Evolutionary conservation across 2,113 vertebrate genomes (phyloP).

Genomic region (Pholis gunnellus): DNA sequence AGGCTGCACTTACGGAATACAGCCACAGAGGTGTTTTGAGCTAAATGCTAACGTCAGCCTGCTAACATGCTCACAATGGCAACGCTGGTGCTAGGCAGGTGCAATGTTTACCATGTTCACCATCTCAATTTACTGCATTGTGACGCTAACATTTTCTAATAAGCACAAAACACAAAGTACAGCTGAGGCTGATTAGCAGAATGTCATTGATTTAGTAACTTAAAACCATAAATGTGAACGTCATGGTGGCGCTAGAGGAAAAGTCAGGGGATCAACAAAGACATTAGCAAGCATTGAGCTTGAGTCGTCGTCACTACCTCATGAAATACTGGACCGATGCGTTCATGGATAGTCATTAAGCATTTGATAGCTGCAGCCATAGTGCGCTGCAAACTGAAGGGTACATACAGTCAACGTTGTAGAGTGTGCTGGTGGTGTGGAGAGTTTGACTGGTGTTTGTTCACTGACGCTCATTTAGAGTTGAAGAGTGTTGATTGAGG

Average conservation of each 20-base stretch:
- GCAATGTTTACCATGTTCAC: no score
- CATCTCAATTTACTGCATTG: not conserved
- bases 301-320: conserved; percentile 31
- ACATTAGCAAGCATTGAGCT: not conserved
- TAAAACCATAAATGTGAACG: not conserved
- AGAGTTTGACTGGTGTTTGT: conserved; percentile 35
- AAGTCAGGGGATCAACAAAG: not conserved
- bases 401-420: not conserved
- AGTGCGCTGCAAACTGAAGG: conserved; percentile 27
- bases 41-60: not conserved
- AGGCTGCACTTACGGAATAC: no score
- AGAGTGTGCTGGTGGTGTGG: conserved; percentile 3
- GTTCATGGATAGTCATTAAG: conserved; percentile 49
- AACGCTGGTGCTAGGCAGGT: no score
- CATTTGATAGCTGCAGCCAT: conserved; percentile 18
- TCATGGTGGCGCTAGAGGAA: not conserved
- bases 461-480: conserved; percentile 35
- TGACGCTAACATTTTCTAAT: not conserved
- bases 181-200: not conserved
- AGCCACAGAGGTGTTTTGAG: not conserved
- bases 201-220: not conserved
- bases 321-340: conserved; percentile 31
- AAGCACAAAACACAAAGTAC: not conserved
- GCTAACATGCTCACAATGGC: not conserved
- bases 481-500: conserved; percentile 39